Evolutionary conservation across 2,113 vertebrate genomes (phyloP), one percentile per base, ranked within the genome.

Genomic region (Limanda limanda): DNA sequence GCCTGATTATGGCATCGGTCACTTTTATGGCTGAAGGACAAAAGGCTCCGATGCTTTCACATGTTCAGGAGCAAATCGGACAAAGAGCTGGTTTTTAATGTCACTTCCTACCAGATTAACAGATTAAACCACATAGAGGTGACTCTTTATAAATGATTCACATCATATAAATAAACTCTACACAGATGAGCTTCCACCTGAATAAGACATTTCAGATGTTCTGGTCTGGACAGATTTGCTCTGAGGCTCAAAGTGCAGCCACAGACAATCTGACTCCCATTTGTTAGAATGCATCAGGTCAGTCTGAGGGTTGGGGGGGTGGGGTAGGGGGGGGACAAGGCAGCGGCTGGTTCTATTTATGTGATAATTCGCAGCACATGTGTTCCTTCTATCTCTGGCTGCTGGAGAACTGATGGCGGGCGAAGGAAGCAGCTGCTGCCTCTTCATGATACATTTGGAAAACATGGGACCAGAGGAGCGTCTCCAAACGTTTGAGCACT

Each of bases 361-460:
- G 72, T 70, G 73, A 61, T 81, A 52, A 83, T 63, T 83, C 64
- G 61, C 37, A 21, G 17, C 77, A 61, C 48, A 64, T 59, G 59
- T 67, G 68, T 27, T 74, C 25, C 67, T 62, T 70, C 21, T 63
- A 27, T 80, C 20, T 42, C 11, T 13, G 12, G 40, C 40, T 13
- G 40, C 12, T 42, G 40, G 67, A 62, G 51, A 58, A 54, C 57
- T 51, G 58, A 59, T 60, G 67, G 35, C 20, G 35, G 64, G 23
- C 13, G 5, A 58, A 58, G 78, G 76, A 59, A 79, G 79, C 81
- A 88, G 88, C 71, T 88, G 85, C 71, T 77, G 45, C 56, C 67
- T 18, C 47, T 62, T 37, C n/a, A 24, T 48, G 54, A 58, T 68
- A n/a, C 51, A 64, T 84, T 80, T 59, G 24, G 40, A 65, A 81